A percentile compares a stretch with the other conserved stretches of the same genome.
These are phyloP conservation scores for Hippopotamyrus pictus DNA, from an alignment of 2,797 vertebrate species.

Conservation along the genomic window DNA sequence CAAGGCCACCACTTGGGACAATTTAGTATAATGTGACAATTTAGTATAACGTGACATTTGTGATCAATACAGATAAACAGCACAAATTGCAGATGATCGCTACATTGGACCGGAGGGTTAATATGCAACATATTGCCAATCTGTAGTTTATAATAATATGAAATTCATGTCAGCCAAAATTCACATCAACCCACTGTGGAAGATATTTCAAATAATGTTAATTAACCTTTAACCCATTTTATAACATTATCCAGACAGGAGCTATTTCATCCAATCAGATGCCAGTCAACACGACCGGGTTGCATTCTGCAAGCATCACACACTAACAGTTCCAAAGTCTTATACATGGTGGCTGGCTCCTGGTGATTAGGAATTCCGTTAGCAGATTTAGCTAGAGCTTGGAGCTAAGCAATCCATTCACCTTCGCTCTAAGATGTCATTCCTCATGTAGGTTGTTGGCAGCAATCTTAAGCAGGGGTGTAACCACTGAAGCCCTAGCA, in stretches of 20 bases:
- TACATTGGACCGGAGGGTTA: not conserved
- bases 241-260: slow-evolving; percentile 26
- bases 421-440: not conserved
- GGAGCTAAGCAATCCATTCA: not conserved
- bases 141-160: not conserved
- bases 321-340: not conserved
- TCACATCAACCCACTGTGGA: not conserved
- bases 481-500: not conserved
- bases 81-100: not conserved
- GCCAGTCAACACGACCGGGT: slow-evolving; percentile 23
- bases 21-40: not conserved
- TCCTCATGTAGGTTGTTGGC: not conserved
- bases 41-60: not conserved
- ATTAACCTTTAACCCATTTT: slow-evolving; percentile 1
- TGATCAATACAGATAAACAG: not conserved
- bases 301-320: not conserved
- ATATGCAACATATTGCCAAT: not conserved
- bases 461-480: not conserved
- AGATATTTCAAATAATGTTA: not conserved
- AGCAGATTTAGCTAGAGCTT: slow-evolving; percentile 40
- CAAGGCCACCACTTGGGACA: not conserved
- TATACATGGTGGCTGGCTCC: not conserved
- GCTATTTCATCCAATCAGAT: not conserved
- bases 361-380: slow-evolving; percentile 36
- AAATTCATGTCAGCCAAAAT: slow-evolving; percentile 11